These are phyloP conservation scores for Anabacerthia variegaticeps DNA, from an alignment of 2,797 vertebrate species.

Conservation along the genomic window DNA sequence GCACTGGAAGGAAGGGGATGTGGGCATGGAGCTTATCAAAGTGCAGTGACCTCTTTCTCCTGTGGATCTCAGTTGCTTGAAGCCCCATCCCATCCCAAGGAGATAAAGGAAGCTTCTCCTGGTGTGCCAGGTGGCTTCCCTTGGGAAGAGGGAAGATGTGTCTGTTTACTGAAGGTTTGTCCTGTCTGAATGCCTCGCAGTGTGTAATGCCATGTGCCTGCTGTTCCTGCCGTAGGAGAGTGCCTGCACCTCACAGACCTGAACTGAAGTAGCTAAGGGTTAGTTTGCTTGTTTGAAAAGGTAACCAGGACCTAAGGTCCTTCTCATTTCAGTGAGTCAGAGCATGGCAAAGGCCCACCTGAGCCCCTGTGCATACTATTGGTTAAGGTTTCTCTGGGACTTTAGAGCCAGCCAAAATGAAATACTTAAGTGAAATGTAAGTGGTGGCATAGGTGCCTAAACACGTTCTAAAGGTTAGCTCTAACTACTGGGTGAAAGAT, in stretches of 20 bases:
- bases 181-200: rapidly evolving
- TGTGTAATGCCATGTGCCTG: rapidly evolving
- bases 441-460: neutral
- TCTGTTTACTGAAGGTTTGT: neutral
- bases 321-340: neutral
- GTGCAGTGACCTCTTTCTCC: neutral
- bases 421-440: neutral
- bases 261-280: neutral
- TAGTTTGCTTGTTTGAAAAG: neutral
- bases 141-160: neutral
- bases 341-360: neutral
- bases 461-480: neutral
- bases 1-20: neutral
- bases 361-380: neutral
- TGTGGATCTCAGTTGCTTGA: neutral
- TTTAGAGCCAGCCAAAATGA: neutral
- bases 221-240: neutral
- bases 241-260: neutral
- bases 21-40: neutral
- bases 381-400: neutral
- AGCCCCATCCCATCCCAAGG: neutral
- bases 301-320: neutral
- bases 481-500: neutral
- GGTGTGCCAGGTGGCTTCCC: neutral
- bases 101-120: neutral